Base-by-base conservation (phyloP, 35 echinoderm and acorn worm species). In the Antedon bifida region DNA sequence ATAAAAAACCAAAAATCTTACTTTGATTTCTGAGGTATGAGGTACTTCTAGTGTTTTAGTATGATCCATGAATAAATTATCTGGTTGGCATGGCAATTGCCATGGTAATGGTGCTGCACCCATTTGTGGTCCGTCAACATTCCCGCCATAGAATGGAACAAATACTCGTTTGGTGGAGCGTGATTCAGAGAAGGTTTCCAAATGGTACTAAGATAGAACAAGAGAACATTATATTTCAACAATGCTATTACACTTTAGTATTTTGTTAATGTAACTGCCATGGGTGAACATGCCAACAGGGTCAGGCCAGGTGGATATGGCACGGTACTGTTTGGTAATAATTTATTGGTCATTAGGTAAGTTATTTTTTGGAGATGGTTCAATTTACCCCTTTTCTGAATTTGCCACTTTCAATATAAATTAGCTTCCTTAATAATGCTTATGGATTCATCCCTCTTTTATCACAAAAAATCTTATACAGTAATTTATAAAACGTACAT, bases 121-220 rank as follows among this genome's bases (percentile, higher is more conserved):
- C 74, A 81, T 86, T 11, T 85, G 35, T 1, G 91, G 91, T 0
- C 91, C 91, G 42, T 93, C 91, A 0, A 93, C 79, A 73, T 0
- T 13, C 21, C 91, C 91, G 16, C 91, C 91, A 55, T 21, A 30
- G 29, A 89, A 89, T 0, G 91, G 91, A 30, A 80, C 32, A 32
- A 86, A 81, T 21, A 84, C 77, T 29, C 87, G 83, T 36, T 39
- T 82, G 9, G 91, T 86, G 1, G 46, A 35, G 7, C 91, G 83
- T 31, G 78, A 39, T 73, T 93, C 91, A 26, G 87, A 89, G 86
- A 82, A 93, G 32, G 85, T 89, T 33, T 93, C 91, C 5, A 93
- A 74, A 30, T 89, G 86, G 35, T 93, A 93, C 91, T 93, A 75
- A 35, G 83, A 82, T 46, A 55, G 21, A 34, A 12, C 29, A 82